Conservation (phyloP, 2,888 invertebrate species). For the Chalcis sispes region DNA sequence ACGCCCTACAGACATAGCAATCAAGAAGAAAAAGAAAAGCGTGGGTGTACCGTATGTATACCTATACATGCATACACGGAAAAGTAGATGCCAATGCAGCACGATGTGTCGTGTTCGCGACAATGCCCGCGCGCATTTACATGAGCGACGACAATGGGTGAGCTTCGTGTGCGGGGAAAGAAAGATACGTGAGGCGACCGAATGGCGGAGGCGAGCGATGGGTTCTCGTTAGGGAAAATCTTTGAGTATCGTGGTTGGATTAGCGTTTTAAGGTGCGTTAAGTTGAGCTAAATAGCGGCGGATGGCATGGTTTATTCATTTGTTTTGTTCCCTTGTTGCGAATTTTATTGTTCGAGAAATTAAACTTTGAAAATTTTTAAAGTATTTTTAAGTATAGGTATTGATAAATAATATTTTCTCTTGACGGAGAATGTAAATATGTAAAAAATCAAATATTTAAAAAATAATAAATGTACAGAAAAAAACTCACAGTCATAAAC, state of each 20-base stretch:
- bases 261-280: too few relatives aligned
- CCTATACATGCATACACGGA: neutral
- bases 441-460: neutral
- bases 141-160: constrained; percentile 18
- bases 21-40: too few relatives aligned
- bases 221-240: too few relatives aligned
- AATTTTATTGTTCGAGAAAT: neutral
- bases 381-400: too few relatives aligned
- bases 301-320: too few relatives aligned
- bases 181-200: neutral
- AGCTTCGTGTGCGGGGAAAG: neutral
- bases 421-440: too few relatives aligned
- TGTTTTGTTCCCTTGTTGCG: too few relatives aligned
- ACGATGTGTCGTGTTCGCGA: constrained; percentile 15
- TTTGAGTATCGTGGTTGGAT: too few relatives aligned
- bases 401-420: too few relatives aligned
- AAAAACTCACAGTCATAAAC: constrained; percentile 24
- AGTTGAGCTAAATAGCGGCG: too few relatives aligned
- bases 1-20: neutral
- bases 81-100: neutral
- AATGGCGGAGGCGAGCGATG: neutral
- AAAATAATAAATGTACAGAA: neutral
- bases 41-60: too few relatives aligned
- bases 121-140: constrained; percentile 28
- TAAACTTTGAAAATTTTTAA: neutral